Percentiles rank a stretch among this genome's conserved stretches.
Conservation (phyloP, 2,113 vertebrate genomes). For the Erythrocercus mccallii region DNA sequence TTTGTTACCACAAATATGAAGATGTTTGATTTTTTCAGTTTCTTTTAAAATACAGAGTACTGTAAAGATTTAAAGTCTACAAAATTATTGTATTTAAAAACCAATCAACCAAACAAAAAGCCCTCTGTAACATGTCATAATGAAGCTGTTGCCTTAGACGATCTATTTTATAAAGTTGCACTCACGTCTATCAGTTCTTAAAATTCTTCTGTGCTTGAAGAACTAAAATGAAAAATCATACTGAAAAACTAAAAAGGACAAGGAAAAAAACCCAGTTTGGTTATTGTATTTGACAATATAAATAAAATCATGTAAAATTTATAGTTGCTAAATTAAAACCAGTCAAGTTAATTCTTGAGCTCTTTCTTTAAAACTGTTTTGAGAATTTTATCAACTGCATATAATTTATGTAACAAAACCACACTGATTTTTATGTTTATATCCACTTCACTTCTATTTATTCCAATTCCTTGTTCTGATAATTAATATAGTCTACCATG, state of each 20-base stretch:
- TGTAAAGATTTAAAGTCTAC: neutral
- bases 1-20: neutral
- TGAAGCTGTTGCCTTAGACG: neutral
- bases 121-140: neutral
- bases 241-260: neutral
- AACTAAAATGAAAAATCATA: neutral
- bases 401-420: neutral
- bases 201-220: neutral
- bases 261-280: accelerated
- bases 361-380: neutral
- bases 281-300: neutral
- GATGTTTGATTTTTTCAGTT: conserved; percentile 21
- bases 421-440: neutral
- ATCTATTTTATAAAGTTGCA: neutral
- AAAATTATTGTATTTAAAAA: neutral
- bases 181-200: neutral
- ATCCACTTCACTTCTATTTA: neutral
- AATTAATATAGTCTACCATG: neutral
- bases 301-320: neutral
- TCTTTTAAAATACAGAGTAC: neutral
- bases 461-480: neutral
- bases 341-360: neutral
- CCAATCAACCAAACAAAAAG: neutral
- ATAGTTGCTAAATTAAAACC: neutral
- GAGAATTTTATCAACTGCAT: neutral